These are phyloP conservation scores for Bradynema listronoti DNA, from an alignment of 1,140 invertebrate genomes.

Conservation along the genomic window DNA sequence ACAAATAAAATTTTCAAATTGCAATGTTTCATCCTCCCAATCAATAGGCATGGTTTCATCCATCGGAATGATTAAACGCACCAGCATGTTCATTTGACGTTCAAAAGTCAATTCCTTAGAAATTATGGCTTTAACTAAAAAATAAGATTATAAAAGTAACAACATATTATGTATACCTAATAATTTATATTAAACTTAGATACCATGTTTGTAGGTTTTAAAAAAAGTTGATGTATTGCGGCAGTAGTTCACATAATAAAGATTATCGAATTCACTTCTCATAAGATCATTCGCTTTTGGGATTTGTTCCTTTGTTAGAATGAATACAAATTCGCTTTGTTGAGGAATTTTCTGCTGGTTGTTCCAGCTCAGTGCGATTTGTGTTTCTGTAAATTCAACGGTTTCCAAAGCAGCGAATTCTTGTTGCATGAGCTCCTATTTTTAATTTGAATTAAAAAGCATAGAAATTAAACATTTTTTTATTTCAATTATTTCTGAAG, in stretches of 20 bases:
- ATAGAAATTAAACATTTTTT: background rate
- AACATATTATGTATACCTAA: background rate
- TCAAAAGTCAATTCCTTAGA: background rate
- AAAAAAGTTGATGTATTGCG: background rate
- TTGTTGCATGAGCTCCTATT: background rate
- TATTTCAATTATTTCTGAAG: background rate
- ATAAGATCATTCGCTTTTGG: background rate
- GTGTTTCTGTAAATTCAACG: background rate
- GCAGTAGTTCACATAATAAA: background rate
- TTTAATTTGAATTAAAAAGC: background rate
- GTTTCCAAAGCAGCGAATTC: background rate
- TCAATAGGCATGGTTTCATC: background rate
- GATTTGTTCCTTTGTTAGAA: background rate
- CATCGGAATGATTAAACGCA: background rate
- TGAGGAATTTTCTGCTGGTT: background rate
- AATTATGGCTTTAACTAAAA: background rate
- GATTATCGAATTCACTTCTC: background rate
- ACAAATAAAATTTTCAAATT: constrained; percentile 1
- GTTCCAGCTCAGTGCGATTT: constrained; percentile 1
- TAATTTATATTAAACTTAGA: background rate
- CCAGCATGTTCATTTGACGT: background rate
- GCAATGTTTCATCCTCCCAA: background rate
- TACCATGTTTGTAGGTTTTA: background rate
- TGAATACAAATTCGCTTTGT: constrained; percentile 3
- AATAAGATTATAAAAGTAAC: background rate